Conservation (phyloP, 2,797 vertebrate genomes). For the Tadarida brasiliensis region DNA sequence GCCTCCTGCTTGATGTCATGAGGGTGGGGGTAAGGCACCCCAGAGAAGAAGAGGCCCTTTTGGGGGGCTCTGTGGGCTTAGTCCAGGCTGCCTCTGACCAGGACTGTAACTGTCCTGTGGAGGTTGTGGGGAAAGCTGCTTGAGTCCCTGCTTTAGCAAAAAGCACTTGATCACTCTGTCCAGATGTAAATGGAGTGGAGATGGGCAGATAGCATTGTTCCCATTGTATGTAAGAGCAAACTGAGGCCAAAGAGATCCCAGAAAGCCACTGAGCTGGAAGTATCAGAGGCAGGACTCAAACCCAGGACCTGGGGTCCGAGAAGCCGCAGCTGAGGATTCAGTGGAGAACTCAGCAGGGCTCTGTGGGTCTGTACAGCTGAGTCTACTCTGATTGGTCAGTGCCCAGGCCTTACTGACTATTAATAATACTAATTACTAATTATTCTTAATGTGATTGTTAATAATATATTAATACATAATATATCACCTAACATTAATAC, state of each 20-base stretch:
- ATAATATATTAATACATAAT: not conserved
- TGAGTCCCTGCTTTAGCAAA: not conserved
- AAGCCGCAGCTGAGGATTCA: not conserved
- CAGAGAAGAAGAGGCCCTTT: not conserved
- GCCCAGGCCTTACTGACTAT: not conserved
- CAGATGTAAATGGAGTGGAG: not conserved
- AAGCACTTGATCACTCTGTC: not conserved
- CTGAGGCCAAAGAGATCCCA: not conserved
- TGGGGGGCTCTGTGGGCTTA: not conserved
- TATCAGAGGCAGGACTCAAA: not conserved
- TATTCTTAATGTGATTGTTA: not conserved
- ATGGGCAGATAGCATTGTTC: not conserved
- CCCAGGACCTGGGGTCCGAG: accelerated
- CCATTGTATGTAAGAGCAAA: not conserved
- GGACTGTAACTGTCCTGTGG: not conserved
- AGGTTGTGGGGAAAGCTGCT: not conserved
- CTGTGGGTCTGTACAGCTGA: accelerated
- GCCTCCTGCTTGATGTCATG: not conserved
- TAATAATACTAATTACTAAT: not conserved
- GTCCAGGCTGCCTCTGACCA: not conserved
- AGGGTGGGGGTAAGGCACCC: no score
- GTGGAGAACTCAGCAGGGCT: not conserved
- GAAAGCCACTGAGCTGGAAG: not conserved
- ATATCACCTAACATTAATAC: not conserved
- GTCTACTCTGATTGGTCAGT: not conserved